Percentiles rank a stretch among this genome's conserved stretches.
Conservation (phyloP, 2,888 invertebrate genomes). For the Coecobrya sp. region DNA sequence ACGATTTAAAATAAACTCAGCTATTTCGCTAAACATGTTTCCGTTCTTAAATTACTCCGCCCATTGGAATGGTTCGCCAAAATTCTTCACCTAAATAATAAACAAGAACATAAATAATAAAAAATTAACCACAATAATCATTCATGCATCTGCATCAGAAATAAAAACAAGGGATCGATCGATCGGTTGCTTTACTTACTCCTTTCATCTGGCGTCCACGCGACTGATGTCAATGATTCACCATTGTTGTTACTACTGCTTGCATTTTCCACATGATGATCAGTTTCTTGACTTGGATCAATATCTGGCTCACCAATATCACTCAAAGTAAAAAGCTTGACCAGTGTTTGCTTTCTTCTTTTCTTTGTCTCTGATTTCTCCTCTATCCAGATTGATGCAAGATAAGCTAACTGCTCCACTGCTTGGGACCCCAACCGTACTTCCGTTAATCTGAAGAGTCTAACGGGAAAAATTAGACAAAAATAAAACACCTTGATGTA, state of each 20-base stretch:
- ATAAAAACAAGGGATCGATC: background rate
- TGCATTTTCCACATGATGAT: background rate
- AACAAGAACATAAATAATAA: background rate
- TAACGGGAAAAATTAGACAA: slow-evolving; percentile 57
- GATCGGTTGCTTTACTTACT: background rate
- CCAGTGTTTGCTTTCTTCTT: background rate
- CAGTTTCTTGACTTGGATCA: slow-evolving; percentile 15
- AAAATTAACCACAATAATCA: no score
- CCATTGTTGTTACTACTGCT: background rate
- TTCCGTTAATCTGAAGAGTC: slow-evolving; percentile 77
- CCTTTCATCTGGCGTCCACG: slow-evolving; percentile 47
- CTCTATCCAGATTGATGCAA: slow-evolving; percentile 77
- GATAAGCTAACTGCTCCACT: slow-evolving; percentile 63
- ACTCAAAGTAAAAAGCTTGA: slow-evolving; percentile 53
- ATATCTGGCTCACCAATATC: slow-evolving; percentile 34
- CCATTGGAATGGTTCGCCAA: slow-evolving; percentile 81
- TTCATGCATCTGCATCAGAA: no score
- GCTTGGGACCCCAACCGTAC: slow-evolving; percentile 66
- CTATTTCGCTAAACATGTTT: no score
- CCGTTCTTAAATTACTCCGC: slow-evolving; percentile 34
- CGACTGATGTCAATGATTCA: background rate
- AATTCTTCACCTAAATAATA: slow-evolving; percentile 71
- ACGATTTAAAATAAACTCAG: no score
- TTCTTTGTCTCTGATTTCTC: slow-evolving; percentile 50
- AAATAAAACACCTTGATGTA: slow-evolving; percentile 28